Evolutionary conservation across 2,888 invertebrate genomes (phyloP).

Genomic region (Byasa hedistus): DNA sequence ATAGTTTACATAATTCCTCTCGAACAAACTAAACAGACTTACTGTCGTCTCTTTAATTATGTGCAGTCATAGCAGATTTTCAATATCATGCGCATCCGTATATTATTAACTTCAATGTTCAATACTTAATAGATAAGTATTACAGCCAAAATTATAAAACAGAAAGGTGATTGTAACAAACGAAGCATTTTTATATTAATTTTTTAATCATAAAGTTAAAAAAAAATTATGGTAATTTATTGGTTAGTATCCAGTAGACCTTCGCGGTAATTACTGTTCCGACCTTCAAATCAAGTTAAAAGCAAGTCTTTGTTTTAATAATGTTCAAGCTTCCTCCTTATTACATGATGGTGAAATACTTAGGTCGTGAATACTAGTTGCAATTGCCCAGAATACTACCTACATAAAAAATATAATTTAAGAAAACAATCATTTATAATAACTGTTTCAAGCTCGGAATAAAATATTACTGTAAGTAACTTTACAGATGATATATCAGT

Average conservation of each 20-base stretch:
- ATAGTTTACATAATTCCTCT: background rate
- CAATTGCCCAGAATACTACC: background rate
- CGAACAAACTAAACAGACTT: background rate
- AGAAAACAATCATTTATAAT: background rate
- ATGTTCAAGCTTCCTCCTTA: conserved; percentile 2
- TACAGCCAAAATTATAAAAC: background rate
- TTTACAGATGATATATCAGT: background rate
- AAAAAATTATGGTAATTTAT: conserved; percentile 4
- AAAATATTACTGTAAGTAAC: background rate
- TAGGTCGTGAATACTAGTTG: background rate
- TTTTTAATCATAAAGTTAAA: background rate
- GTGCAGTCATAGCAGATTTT: background rate
- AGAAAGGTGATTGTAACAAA: background rate
- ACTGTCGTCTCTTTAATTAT: background rate
- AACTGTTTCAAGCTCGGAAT: background rate
- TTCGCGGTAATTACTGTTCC: conserved; percentile 2
- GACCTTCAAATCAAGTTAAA: conserved; percentile 12
- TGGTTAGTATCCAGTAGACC: conserved; percentile 9
- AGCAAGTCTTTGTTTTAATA: conserved; percentile 13
- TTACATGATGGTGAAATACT: background rate
- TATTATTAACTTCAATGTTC: background rate
- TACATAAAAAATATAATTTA: background rate
- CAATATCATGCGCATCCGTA: background rate
- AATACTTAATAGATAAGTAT: background rate
- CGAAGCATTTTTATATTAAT: background rate